Evolutionary conservation across 2,888 invertebrate genomes (phyloP), one percentile per base, ranked within the genome.

Genomic region (Drosophila stalkeri): DNA sequence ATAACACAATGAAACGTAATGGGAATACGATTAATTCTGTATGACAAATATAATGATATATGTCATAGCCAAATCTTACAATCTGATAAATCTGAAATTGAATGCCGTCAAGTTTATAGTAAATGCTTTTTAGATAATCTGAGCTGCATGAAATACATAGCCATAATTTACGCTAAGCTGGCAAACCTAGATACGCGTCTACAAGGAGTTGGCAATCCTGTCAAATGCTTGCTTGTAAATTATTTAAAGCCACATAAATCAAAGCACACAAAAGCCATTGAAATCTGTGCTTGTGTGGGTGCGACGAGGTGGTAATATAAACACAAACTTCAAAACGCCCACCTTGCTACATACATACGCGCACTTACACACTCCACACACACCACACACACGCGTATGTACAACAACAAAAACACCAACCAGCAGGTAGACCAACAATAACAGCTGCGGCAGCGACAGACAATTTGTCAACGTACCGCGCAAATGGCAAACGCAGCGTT

Each of bases 211-310:
- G 75, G 59, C 69, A 69, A 39, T 23, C 18, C 57, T 75, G 64
- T 64, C 69, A 62, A 55, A 51, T 47, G 52, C 68, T 61, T 60
- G 71, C 65, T 68, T 75, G 76, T 76, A 81, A 83, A 86, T 85
- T 84, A 83, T 79, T 78, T 70, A 72, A 70, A 70, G 85, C 85
- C 72, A 81, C 85, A 85, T 85, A 89, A 85, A 85, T 85, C 84
- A 85, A 73, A 74, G 61, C 65, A 18, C 54, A 56, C 73, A 72
- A 59, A 80, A 52, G 54, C 71, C 70, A 70, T 68, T 70, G 64
- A 66, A 67, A 61, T 67, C 37, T 18, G 12, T 52, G 35, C 14
- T 23, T 37, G 59, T 39, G 9, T n/a, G 27, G 3, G 52, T 14
- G 27, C 52, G 20, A 41, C 31, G 2, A 27, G 49, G 18, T 18